These are phyloP conservation scores for Phylloscopus trochiloides DNA, from an alignment of 2,113 vertebrate genomes.

Conservation along the genomic window DNA sequence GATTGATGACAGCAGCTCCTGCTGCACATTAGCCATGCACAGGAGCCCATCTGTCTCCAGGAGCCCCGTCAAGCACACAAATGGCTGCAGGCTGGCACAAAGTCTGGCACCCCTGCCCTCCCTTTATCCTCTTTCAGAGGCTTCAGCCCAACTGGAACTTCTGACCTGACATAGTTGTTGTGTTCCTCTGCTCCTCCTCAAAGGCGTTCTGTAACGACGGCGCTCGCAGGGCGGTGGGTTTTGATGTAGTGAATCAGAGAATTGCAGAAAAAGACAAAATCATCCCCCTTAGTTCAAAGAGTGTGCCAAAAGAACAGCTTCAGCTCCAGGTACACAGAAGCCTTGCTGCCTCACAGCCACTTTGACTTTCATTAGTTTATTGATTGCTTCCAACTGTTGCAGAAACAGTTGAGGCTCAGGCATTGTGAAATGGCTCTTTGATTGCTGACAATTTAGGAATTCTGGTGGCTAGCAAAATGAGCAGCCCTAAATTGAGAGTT, in stretches of 20 bases:
- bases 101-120: neutral
- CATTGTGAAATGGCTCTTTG: neutral
- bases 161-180: neutral
- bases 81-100: neutral
- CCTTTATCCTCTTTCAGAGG: neutral
- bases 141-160: neutral
- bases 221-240: neutral
- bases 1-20: neutral
- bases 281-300: conserved; percentile 10
- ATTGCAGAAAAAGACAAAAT: neutral
- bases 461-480: neutral
- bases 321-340: neutral
- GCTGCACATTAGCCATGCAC: rapidly evolving
- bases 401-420: neutral
- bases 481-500: neutral
- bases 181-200: neutral
- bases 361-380: conserved; percentile 42
- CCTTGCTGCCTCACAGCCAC: neutral
- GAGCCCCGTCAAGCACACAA: neutral
- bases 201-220: neutral
- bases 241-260: neutral
- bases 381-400: conserved; percentile 38
- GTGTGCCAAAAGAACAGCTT: conserved; percentile 1
- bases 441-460: neutral
- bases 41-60: neutral